Evolutionary conservation across 2,113 vertebrate species (phyloP), one percentile per base, ranked within the genome.

Genomic region (Tupaia chinensis): DNA sequence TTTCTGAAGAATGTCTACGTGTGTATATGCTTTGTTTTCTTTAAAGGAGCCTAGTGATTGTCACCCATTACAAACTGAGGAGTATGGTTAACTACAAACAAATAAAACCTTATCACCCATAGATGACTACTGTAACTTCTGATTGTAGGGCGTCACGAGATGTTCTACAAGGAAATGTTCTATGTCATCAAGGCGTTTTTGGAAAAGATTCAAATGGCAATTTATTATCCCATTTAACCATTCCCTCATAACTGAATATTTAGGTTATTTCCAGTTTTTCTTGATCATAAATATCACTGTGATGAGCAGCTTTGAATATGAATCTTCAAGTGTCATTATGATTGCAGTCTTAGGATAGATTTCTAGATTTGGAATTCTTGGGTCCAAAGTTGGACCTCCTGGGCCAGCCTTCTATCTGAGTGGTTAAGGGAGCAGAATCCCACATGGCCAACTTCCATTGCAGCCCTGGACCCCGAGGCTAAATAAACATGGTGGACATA

Each of bases 251-350:
- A 56, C 68, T 89, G 69, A 34, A 58, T 91, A 89, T 91, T 91
- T 93, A 88, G 61, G 22, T 87, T 66, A 79, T 97, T 89, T 94
- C 54, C 7, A 70, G 63, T 79, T 91, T 95, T 73, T 78, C 13
- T 34, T 54, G 77, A 56, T 66, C 23, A 53, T 68, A 81, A 93
- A 76, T 82, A 76, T 94, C 54, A 69, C n/a, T 8, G 1, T 76
- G 70, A 82, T 86, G 27, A 86, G 32, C 56, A 93, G 32, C 60
- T 89, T 87, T 79, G 58, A 76, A n/a, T 80, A 74, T 68, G n/a
- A 79, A 80, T 81, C 63, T 92, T 92, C 27, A 87, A 32, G 17
- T 32, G 13, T 13, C 58, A 56, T 25, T 90, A 68, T 76, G 74
- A 32, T 84, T 69, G 44, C 27, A 77, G 32, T 74, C 25, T 84